phyloP scores from a whole-genome alignment of 1,140 invertebrate genomes.

The Drosophila sulfurigaster region DNA sequence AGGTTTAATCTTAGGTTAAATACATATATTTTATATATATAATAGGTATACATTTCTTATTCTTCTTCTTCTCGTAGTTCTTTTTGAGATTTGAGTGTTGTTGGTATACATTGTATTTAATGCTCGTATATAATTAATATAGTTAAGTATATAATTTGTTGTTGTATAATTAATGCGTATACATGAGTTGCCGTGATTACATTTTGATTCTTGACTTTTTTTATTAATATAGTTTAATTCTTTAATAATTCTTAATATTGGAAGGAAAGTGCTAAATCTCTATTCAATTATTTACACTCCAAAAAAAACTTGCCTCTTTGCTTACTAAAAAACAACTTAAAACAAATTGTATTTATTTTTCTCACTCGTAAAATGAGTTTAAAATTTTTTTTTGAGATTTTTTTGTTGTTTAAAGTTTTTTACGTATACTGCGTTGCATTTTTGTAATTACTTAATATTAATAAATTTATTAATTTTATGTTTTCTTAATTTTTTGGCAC shows the following conservation, averaged over 20 bases:
- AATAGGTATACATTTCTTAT: constrained; percentile 39
- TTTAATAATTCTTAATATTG: constrained; percentile 43
- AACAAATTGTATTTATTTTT: constrained; percentile 13
- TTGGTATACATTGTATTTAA: constrained; percentile 43
- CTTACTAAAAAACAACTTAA: constrained; percentile 20
- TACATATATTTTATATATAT: constrained; percentile 49
- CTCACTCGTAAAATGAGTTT: constrained; percentile 50
- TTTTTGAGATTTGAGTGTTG: constrained; percentile 59
- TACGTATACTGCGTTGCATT: constrained; percentile 80
- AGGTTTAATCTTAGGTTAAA: constrained; percentile 72
- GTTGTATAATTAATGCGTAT: constrained; percentile 66
- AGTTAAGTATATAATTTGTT: constrained; percentile 32
- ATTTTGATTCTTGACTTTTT: constrained; percentile 59
- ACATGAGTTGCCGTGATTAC: constrained; percentile 74
- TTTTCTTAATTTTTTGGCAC: constrained; percentile 65
- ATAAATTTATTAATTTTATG: constrained; percentile 34
- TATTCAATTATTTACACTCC: constrained; percentile 60
- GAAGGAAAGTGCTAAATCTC: constrained; percentile 69
- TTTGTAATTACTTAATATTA: constrained; percentile 62
- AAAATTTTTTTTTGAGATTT: constrained; percentile 27
- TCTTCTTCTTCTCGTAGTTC: constrained; percentile 34
- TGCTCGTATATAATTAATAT: constrained; percentile 43
- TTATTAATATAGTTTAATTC: constrained; percentile 35
- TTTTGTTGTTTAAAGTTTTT: constrained; percentile 46
- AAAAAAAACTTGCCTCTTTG: constrained; percentile 35